These are phyloP conservation scores for Dendrophyllia cribrosa DNA, from an alignment of 64 coral and sea anemone species.

Conservation along the genomic window DNA sequence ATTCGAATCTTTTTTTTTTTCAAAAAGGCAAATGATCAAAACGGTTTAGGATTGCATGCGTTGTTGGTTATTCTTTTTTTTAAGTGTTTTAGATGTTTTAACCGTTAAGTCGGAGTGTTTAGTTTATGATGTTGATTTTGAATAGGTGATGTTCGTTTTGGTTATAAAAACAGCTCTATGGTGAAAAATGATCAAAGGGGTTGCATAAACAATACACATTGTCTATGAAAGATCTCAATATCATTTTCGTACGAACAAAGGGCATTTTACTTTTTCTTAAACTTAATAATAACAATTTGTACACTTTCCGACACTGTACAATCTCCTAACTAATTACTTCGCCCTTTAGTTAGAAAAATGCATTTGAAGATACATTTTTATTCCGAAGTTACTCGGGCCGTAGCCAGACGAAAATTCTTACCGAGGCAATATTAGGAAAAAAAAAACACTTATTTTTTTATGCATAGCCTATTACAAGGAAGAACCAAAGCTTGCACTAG, in stretches of 20 bases:
- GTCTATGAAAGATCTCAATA: too few species aligned
- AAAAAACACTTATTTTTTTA: too few species aligned
- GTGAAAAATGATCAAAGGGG: neutral
- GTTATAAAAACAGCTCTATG: neutral
- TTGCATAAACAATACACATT: conserved; percentile 23
- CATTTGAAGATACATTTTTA: too few species aligned
- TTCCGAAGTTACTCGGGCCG: too few species aligned
- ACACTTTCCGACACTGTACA: neutral
- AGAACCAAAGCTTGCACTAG: too few species aligned
- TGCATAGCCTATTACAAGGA: too few species aligned
- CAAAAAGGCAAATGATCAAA: neutral
- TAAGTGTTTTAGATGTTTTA: neutral
- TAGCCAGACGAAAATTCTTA: too few species aligned
- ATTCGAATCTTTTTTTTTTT: neutral
- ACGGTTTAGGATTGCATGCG: neutral
- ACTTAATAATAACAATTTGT: neutral
- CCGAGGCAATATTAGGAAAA: too few species aligned
- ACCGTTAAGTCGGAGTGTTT: neutral
- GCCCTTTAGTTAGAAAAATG: too few species aligned
- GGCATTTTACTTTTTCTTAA: neutral
- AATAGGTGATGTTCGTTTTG: neutral
- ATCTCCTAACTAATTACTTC: neutral
- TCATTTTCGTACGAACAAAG: neutral
- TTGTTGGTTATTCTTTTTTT: too few species aligned
- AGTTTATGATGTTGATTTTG: neutral